Evolutionary conservation across 2,888 invertebrate species (phyloP).

Genomic region (Mycalesis mineus): DNA sequence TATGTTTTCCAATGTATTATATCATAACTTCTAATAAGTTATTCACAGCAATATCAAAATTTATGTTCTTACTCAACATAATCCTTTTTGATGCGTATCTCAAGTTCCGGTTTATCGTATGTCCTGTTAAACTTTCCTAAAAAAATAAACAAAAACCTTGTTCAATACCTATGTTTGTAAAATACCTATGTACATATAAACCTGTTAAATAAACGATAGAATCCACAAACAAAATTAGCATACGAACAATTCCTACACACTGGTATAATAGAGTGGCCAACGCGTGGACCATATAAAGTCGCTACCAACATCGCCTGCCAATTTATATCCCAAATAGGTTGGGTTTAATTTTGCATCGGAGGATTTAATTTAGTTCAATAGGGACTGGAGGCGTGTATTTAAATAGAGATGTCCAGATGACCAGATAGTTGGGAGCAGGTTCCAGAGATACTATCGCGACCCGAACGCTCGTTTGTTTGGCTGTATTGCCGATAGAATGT

Average conservation of each 20-base stretch:
- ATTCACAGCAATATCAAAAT: no score
- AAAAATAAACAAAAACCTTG: no score
- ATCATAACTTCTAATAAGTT: no score
- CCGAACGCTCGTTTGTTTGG: conserved; percentile 25
- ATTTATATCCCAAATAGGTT: conserved; percentile 33
- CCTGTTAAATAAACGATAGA: conserved; percentile 6
- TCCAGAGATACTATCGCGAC: conserved; percentile 24
- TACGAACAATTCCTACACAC: conserved; percentile 24
- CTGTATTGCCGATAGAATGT: conserved; percentile 24
- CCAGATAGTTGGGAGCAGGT: conserved; percentile 55
- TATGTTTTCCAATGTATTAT: no score
- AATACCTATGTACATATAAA: not conserved
- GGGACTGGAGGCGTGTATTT: conserved; percentile 45
- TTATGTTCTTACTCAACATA: no score
- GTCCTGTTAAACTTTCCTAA: no score
- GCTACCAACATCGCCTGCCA: conserved; percentile 24
- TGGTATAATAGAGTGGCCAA: conserved; percentile 25
- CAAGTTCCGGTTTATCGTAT: no score
- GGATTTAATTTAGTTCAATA: conserved; percentile 45
- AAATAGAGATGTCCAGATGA: conserved; percentile 71
- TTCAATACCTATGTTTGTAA: not conserved
- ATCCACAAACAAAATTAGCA: conserved; percentile 15
- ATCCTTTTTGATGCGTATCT: no score
- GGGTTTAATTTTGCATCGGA: conserved; percentile 33
- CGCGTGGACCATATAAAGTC: conserved; percentile 24